Evolutionary conservation across 2,113 vertebrate species (phyloP), one percentile per base, ranked within the genome.

Genomic region (Platysternon megacephalum): DNA sequence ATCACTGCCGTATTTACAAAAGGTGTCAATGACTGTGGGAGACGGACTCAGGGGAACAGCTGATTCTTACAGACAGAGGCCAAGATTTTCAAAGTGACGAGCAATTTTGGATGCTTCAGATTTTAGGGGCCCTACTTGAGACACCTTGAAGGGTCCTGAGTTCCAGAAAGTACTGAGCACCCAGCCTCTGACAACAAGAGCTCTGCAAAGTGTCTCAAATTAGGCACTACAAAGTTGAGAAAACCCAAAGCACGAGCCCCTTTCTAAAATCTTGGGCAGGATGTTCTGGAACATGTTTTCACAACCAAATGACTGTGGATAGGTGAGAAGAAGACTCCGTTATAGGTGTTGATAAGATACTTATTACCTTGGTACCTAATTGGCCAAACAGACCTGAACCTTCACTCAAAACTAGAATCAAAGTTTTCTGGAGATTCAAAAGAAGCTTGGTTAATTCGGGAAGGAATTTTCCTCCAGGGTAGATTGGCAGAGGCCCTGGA

Each of bases 231-330:
- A 87, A 87, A 14, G 51, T 58, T 35, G 14, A 96, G 82, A 89
- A 93, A 91, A 76, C 61, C 51, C 76, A 82, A 2, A 32, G 5
- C 53, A 90, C 5, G 22, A 78, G 86, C n/a, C 74, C n/a, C 5
- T 7, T 83, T 93, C 91, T 87, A 90, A 93, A 96, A 95, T 79
- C 42, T 80, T 94, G 95, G 84, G 84, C 93, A 58, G 51, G 17
- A 19, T 32, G 29, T 35, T 49, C 55, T 93, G 65, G 91, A 84
- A 85, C 82, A 58, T 91, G 24, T 65, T 58, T 94, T 96, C 84
- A 85, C 49, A 93, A 88, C 28, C 91, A 90, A 90, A 79, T 56
- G 86, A 86, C 81, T 78, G 44, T 35, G 83, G 28, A 87, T 26
- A 24, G 39, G 68, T 86, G 92, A 89, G 86, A 95, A 79, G 79